Evolutionary conservation across 2,888 invertebrate species (phyloP).

Genomic region (Neoascia interrupta): DNA sequence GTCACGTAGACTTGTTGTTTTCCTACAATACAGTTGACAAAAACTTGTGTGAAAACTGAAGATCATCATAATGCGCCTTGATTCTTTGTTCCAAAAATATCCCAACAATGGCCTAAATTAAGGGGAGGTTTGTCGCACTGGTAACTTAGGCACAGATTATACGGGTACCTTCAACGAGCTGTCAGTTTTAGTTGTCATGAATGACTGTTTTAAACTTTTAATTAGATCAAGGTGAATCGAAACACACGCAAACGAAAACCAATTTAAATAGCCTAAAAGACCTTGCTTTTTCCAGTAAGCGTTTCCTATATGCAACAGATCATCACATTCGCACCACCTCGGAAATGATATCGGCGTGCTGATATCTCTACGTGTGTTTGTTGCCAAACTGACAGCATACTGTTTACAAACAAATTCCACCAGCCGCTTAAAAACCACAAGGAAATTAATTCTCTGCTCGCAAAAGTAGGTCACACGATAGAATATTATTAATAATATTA

Average conservation of each 20-base stretch:
- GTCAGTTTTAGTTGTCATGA: background rate
- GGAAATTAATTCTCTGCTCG: slow-evolving; percentile 8
- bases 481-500: slow-evolving; percentile 5
- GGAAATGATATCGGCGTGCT: too few relatives aligned
- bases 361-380: slow-evolving; percentile 9
- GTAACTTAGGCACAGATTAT: too few relatives aligned
- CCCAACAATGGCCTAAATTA: too few relatives aligned
- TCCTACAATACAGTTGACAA: too few relatives aligned
- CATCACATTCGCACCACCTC: background rate
- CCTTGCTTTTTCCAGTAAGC: too few relatives aligned
- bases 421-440: slow-evolving; percentile 7
- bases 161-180: too few relatives aligned
- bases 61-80: too few relatives aligned
- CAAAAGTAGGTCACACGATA: slow-evolving; percentile 47
- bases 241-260: slow-evolving; percentile 8
- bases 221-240: slow-evolving; percentile 28
- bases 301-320: too few relatives aligned
- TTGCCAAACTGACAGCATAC: slow-evolving; percentile 11
- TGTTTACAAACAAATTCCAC: slow-evolving; percentile 36
- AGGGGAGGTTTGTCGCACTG: too few relatives aligned
- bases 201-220: slow-evolving; percentile 1
- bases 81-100: too few relatives aligned
- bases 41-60: too few relatives aligned
- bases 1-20: too few relatives aligned
- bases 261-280: background rate